A percentile compares a stretch with the other conserved stretches of the same genome.
phyloP scores from a whole-genome alignment of 2,113 vertebrate species.

The Alligator sinensis region DNA sequence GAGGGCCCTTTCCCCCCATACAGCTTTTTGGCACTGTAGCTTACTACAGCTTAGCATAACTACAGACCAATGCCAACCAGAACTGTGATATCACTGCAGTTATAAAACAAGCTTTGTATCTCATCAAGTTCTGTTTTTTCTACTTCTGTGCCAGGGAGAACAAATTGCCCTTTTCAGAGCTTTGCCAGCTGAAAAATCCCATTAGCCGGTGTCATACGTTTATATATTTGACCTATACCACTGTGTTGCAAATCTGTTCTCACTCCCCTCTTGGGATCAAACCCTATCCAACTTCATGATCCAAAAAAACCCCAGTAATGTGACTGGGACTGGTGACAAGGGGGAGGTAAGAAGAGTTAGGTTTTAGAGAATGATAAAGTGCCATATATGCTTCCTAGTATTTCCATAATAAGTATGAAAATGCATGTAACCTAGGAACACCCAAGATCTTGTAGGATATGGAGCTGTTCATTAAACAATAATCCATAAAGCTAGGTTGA shows the following conservation, averaged over 20 bases:
- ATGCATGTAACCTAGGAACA: not conserved
- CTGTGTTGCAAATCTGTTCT: not conserved
- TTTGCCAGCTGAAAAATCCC: not conserved
- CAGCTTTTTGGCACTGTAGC: too few species aligned
- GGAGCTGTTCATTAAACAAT: not conserved
- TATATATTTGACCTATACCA: not conserved
- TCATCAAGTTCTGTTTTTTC: not conserved
- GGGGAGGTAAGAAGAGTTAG: not conserved
- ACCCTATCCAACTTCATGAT: not conserved
- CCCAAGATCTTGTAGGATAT: not conserved
- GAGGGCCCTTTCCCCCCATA: too few species aligned
- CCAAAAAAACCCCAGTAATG: not conserved
- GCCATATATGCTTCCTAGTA: not conserved
- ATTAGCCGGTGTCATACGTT: not conserved
- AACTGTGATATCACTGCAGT: not conserved
- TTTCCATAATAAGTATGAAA: not conserved
- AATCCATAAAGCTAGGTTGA: not conserved
- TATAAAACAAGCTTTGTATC: not conserved
- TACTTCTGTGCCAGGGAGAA: not conserved
- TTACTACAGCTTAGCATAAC: too few species aligned
- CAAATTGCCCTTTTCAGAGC: not conserved
- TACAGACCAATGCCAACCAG: too few species aligned
- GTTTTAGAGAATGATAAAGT: not conserved
- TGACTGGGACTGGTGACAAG: not conserved
- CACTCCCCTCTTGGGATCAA: not conserved